Evolutionary conservation across 1,140 invertebrate species (phyloP).

Genomic region (Anastrepha ludens): DNA sequence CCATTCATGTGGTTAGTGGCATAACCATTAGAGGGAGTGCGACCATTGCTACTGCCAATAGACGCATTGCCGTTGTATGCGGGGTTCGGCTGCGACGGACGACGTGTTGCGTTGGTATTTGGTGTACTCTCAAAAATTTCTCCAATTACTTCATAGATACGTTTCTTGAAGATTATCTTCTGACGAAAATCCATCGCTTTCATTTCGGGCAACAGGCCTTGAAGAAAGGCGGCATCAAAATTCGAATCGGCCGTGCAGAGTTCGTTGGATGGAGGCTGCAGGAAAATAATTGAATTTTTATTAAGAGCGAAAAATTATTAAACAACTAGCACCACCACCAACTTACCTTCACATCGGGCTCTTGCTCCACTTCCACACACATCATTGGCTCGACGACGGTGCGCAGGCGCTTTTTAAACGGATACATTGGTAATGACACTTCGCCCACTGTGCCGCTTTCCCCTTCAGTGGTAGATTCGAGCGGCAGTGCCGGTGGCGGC

Average conservation of each 20-base stretch:
- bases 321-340: not conserved
- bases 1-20: not conserved
- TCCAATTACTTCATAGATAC: slow-evolving; percentile 66
- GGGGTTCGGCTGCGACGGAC: not conserved
- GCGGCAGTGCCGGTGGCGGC: not conserved
- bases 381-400: not conserved
- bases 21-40: not conserved
- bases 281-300: not conserved
- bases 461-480: slow-evolving; percentile 15
- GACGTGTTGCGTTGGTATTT: not conserved
- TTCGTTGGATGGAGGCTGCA: slow-evolving; percentile 37
- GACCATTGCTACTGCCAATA: not conserved
- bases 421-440: slow-evolving; percentile 15
- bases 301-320: not conserved
- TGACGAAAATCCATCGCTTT: slow-evolving; percentile 67
- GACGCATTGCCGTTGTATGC: not conserved
- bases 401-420: slow-evolving; percentile 35
- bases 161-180: slow-evolving; percentile 68
- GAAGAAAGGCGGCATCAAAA: slow-evolving; percentile 68
- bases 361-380: slow-evolving; percentile 48
- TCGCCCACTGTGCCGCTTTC: not conserved
- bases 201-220: slow-evolving; percentile 67
- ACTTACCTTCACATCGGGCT: slow-evolving; percentile 34
- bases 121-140: slow-evolving; percentile 62
- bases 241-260: slow-evolving; percentile 57